phyloP scores from a whole-genome alignment of 2,797 vertebrate genomes.

The Epinephelus awoara region DNA sequence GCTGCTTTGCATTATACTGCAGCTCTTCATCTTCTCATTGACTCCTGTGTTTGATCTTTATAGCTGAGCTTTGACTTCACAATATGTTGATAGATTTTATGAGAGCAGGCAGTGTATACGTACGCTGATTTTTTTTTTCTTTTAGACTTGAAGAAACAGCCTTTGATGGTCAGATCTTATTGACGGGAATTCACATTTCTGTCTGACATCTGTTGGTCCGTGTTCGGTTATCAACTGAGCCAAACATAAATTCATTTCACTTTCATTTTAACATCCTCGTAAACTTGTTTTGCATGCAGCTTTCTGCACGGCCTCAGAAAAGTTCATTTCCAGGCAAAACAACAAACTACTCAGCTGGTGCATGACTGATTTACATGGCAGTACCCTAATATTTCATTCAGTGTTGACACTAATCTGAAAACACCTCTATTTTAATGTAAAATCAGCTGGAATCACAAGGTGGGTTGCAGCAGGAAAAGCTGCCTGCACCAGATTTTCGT shows the following conservation, averaged over 20 bases:
- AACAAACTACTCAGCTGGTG: background rate
- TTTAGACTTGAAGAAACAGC: constrained; percentile 28
- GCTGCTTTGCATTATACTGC: constrained; percentile 57
- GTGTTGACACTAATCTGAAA: background rate
- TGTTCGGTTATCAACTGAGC: background rate
- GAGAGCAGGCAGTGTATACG: constrained; percentile 48
- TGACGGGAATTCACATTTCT: constrained; percentile 49
- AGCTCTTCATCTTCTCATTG: constrained; percentile 62
- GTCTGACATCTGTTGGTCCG: constrained; percentile 39
- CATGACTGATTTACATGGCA: constrained; percentile 14
- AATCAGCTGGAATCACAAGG: background rate
- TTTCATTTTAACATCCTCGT: constrained; percentile 39
- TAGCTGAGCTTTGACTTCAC: constrained; percentile 63
- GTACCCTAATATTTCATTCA: background rate
- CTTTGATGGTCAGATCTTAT: constrained; percentile 67
- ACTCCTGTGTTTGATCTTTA: constrained; percentile 76
- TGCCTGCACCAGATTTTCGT: background rate
- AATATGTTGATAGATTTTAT: constrained; percentile 75
- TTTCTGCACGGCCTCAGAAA: background rate
- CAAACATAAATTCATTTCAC: constrained; percentile 35
- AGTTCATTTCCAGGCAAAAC: background rate
- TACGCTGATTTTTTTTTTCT: constrained; percentile 7
- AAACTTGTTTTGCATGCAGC: constrained; percentile 25
- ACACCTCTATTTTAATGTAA: background rate
- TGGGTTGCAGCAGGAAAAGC: background rate